Conservation (phyloP, 2,888 invertebrate species). For the Nysson spinosus region DNA sequence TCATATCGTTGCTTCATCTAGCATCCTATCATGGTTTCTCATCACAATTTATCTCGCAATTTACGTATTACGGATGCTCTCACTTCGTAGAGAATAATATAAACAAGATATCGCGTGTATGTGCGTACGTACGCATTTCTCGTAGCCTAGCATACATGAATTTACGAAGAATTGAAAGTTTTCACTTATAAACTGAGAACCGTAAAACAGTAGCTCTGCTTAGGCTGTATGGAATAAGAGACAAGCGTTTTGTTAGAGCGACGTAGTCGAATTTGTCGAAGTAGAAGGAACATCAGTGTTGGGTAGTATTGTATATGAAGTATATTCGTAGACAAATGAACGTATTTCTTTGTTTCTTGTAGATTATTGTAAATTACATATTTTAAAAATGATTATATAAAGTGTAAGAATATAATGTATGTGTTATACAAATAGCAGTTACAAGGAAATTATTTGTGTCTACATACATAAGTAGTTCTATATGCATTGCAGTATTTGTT, state of each 20-base stretch:
- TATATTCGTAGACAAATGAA: too few relatives aligned
- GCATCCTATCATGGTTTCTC: not conserved
- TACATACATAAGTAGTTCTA: too few relatives aligned
- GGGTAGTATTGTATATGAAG: too few relatives aligned
- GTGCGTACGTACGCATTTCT: conserved; percentile 31
- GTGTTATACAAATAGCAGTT: too few relatives aligned
- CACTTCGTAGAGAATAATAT: conserved; percentile 4
- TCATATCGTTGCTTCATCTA: not conserved
- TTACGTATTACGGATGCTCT: not conserved
- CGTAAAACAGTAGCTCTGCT: conserved; percentile 42
- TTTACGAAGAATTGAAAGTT: conserved; percentile 16
- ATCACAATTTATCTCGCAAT: not conserved
- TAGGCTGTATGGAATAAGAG: conserved; percentile 49
- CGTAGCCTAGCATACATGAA: conserved; percentile 31
- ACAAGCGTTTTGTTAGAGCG: conserved; percentile 49
- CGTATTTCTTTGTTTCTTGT: too few relatives aligned
- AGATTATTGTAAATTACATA: too few relatives aligned
- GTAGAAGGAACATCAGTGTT: conserved; percentile 47
- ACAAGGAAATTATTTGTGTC: too few relatives aligned
- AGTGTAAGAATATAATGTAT: too few relatives aligned
- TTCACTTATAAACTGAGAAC: too few relatives aligned
- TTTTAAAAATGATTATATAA: too few relatives aligned
- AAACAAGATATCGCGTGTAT: conserved; percentile 39
- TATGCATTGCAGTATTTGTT: too few relatives aligned
- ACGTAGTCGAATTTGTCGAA: conserved; percentile 18